Conservation (phyloP, 2,888 invertebrate species). For the Pocota personata region DNA sequence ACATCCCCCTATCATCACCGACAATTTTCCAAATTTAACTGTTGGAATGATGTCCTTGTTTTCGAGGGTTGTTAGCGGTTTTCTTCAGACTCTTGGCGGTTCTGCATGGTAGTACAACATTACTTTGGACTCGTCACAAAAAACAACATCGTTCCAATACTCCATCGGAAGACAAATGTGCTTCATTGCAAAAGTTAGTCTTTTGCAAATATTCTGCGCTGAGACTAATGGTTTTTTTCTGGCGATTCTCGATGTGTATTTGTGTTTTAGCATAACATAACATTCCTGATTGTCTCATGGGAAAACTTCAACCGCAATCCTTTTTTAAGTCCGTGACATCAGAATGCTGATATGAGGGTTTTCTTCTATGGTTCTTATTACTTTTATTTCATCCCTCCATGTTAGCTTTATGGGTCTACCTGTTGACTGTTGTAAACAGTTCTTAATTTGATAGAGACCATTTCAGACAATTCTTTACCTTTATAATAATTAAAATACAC, state of each 20-base stretch:
- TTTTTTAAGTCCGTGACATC: neutral
- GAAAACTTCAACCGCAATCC: neutral
- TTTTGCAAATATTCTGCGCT: conserved; percentile 20
- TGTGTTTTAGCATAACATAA: neutral
- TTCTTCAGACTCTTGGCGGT: neutral
- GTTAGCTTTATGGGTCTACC: too few relatives aligned
- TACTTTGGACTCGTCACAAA: conserved; percentile 13
- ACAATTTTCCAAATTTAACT: too few relatives aligned
- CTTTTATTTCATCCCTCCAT: too few relatives aligned
- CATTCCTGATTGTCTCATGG: neutral
- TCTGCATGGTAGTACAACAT: neutral
- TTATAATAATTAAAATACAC: too few relatives aligned
- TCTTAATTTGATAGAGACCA: neutral
- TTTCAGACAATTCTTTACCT: neutral
- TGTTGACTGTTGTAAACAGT: neutral
- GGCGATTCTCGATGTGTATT: neutral
- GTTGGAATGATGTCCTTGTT: neutral
- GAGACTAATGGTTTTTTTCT: too few relatives aligned
- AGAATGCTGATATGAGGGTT: too few relatives aligned
- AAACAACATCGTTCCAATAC: too few relatives aligned
- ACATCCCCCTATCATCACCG: neutral
- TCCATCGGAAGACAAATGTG: conserved; percentile 34
- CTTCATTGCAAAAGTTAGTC: conserved; percentile 1
- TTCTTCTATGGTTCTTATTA: neutral
- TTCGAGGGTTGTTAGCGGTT: too few relatives aligned